Evolutionary conservation across 2,888 invertebrate genomes (phyloP), one percentile per base, ranked within the genome.

Genomic region (Nephrotoma flavescens): DNA sequence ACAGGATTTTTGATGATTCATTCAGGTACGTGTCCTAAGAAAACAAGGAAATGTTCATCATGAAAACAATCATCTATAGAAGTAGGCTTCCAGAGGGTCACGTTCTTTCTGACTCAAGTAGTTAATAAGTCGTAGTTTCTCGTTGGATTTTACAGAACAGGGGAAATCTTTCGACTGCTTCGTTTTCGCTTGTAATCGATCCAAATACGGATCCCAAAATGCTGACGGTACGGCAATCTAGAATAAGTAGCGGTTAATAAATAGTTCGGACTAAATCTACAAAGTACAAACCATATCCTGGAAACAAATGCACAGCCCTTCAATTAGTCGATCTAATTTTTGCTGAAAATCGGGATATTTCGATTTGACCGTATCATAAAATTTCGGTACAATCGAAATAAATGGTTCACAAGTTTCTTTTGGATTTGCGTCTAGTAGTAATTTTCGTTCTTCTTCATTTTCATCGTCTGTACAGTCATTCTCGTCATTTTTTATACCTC

Each of bases 1-100:
- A 57, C 71, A 71, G 71, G 71, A 71, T 31, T 71, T n/a, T n/a
- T 52, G 15, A 19, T 47, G 47, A 12, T 47, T 9, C 47, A 47
- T 47, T 12, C 47, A 31, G 31, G 31, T 31, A 31, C 31, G 31
- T 31, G 9, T 31, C 31, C 31, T 71, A 71, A 9, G 71, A 71
- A 71, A 71, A 71, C 71, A 71, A n/a, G n/a, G n/a, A n/a, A n/a
- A n/a, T n/a, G n/a, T n/a, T n/a, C n/a, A n/a, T n/a, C n/a, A n/a
- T n/a, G 71, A 71, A 71, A 71, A 71, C 71, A 71, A 84, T 84
- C 84, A 84, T 84, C 84, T 84, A 84, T 84, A 84, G 42, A 84
- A 84, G 15, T 84, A 84, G 6, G 84, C 84, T 42, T 84, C 84
- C 9, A 84, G 42, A 2, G 84, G 84, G n/a, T 84, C 84, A 1